A percentile compares a stretch with the other conserved stretches of the same genome.
Conservation (phyloP, 2,797 vertebrate genomes). For the Balearica regulorum region DNA sequence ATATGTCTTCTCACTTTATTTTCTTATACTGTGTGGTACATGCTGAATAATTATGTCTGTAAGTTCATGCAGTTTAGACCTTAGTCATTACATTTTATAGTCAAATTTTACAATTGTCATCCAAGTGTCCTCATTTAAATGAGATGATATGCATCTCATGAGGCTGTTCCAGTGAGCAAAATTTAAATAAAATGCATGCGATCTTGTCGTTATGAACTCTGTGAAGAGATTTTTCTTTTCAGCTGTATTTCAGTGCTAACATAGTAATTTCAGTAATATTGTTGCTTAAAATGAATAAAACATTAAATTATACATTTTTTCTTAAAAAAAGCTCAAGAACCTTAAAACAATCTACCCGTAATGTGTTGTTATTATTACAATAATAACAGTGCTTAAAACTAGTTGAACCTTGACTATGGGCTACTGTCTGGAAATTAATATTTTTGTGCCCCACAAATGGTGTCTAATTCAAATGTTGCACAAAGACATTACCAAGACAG, state of each 20-base stretch:
- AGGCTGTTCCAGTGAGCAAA: background rate
- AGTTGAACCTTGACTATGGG: background rate
- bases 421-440: conserved; percentile 1
- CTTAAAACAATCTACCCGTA: background rate
- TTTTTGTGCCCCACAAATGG: background rate
- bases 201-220: background rate
- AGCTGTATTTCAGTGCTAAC: background rate
- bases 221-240: background rate
- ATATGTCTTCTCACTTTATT: background rate
- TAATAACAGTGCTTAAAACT: background rate
- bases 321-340: background rate
- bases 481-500: background rate
- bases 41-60: background rate
- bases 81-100: conserved; percentile 31
- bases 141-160: background rate
- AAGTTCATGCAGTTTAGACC: conserved; percentile 9
- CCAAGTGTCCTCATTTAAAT: conserved; percentile 17
- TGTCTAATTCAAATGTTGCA: background rate
- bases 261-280: background rate
- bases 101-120: conserved; percentile 28
- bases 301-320: background rate
- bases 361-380: background rate
- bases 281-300: conserved; percentile 4
- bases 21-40: background rate
- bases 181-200: conserved; percentile 8